Base-by-base conservation (phyloP, 92 coral and sea anemone species). In the Porites lobata region DNA sequence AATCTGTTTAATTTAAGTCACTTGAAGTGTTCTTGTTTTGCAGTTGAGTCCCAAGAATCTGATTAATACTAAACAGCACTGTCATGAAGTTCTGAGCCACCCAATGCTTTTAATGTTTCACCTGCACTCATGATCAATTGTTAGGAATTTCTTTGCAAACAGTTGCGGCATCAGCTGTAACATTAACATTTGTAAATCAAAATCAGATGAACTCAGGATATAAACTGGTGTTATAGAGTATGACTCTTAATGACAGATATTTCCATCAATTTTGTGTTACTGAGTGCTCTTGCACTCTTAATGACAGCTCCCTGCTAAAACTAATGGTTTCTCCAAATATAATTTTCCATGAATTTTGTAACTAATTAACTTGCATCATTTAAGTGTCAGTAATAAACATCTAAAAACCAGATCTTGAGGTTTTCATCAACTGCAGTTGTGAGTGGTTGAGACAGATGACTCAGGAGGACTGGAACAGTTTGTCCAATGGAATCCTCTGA, bases 381-480 rank as follows among this genome's bases (percentile, higher is more conserved):
- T 19, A 19, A 1, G 43, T 67, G 43, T 83, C 71, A 58, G 62
- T 64, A 69, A 47, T 68, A 62, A 50, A 65, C 85, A 86, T 86
- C 90, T 54, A 78, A 61, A 78, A 86, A 78, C 87, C 87, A 83
- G 80, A 83, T 83, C 43, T 83, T 77, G 32, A 58, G n/a, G 20
- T 83, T 75, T 69, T 58, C 56, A 64, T 83, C 87, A 83, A 58
- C 63, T 72, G 73, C 87, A 57, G 57, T 57, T 58, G 85, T 86
- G 7, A 86, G 84, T 20, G 85, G 90, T 50, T 78, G 70, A 53
- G 90, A 86, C 24, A 86, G 20, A 78, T 66, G 78, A 65, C 77
- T 47, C 71, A 86, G 65, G 32, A 78, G 69, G 61, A 78, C 69
- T 65, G 71, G 90, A 50, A 69, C 85, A 86, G 85, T 57, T 77